phyloP scores from a whole-genome alignment of 2,797 vertebrate genomes.

The Etheostoma nigrum region DNA sequence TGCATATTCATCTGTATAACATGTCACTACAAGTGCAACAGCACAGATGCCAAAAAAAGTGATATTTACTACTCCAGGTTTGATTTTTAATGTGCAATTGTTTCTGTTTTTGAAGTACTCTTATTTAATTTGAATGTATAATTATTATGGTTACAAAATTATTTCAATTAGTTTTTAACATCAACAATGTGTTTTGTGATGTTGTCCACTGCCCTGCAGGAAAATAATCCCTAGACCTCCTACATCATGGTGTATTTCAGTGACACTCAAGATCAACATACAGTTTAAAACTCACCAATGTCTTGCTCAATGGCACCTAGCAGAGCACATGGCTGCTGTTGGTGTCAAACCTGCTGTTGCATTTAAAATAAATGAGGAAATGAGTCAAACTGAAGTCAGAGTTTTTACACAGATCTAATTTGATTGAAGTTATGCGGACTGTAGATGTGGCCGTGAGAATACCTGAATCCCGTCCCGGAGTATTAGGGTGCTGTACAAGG shows the following conservation, averaged over 20 bases:
- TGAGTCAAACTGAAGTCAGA: slow-evolving; percentile 4
- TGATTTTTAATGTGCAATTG: slow-evolving; percentile 27
- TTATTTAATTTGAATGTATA: slow-evolving; percentile 17
- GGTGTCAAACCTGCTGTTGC: slow-evolving; percentile 51
- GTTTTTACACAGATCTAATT: neutral
- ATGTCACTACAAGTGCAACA: slow-evolving; percentile 22
- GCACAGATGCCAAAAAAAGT: slow-evolving; percentile 32
- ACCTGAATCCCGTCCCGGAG: no score
- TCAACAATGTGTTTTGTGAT: slow-evolving; percentile 21
- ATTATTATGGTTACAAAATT: slow-evolving; percentile 3
- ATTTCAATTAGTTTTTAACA: neutral
- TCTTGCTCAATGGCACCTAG: slow-evolving; percentile 34
- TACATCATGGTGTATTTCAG: slow-evolving; percentile 17
- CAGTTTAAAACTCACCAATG: slow-evolving; percentile 22
- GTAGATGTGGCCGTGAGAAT: no score
- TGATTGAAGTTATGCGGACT: no score
- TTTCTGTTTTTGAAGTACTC: slow-evolving; percentile 31
- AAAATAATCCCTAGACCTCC: neutral
- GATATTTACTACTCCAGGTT: neutral
- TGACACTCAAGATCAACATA: slow-evolving; percentile 11
- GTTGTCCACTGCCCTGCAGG: slow-evolving; percentile 18
- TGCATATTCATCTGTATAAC: slow-evolving; percentile 26
- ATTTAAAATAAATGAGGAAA: slow-evolving; percentile 61
- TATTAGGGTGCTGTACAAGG: no score
- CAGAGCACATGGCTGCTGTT: slow-evolving; percentile 29